These are phyloP conservation scores for Platycheirus albimanus DNA, from an alignment of 2,888 invertebrate species.

Conservation along the genomic window DNA sequence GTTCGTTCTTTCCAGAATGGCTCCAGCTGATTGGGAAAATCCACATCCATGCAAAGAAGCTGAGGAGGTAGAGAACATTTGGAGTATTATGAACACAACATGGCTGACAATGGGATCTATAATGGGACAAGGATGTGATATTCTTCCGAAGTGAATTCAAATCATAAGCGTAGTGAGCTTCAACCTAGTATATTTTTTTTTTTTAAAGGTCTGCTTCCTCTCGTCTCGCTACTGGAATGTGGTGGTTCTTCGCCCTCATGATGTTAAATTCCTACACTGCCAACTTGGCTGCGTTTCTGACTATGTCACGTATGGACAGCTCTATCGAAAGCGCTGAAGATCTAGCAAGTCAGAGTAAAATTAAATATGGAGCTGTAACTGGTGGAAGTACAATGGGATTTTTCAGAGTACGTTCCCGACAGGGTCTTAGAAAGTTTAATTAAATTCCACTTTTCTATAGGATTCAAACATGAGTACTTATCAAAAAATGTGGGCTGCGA, in stretches of 20 bases:
- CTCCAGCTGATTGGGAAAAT: constrained; percentile 96
- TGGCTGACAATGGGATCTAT: constrained; percentile 97
- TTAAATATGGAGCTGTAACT: constrained; percentile 96
- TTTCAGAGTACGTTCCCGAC: constrained; percentile 87
- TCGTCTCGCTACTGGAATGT: constrained; percentile 92
- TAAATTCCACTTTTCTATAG: constrained; percentile 82
- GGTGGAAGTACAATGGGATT: constrained; percentile 96
- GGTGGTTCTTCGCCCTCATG: constrained; percentile 97
- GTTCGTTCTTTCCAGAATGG: constrained; percentile 91
- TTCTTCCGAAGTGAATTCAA: constrained; percentile 90
- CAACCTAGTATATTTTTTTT: neutral
- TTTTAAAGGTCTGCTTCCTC: constrained; percentile 91
- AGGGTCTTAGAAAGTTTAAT: constrained; percentile 30
- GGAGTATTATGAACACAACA: constrained; percentile 92
- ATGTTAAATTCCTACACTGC: constrained; percentile 97
- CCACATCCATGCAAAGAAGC: constrained; percentile 95
- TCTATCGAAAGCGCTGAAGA: constrained; percentile 96
- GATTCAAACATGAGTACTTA: constrained; percentile 95
- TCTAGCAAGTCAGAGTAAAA: constrained; percentile 95
- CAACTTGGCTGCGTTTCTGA: constrained; percentile 96
- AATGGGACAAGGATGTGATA: constrained; percentile 96
- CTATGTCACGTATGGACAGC: constrained; percentile 87
- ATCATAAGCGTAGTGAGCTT: neutral
- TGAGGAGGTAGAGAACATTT: constrained; percentile 93
- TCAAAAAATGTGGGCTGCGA: constrained; percentile 95